Conservation (phyloP, 2,113 vertebrate species). For the Protobothrops mucrosquamatus region DNA sequence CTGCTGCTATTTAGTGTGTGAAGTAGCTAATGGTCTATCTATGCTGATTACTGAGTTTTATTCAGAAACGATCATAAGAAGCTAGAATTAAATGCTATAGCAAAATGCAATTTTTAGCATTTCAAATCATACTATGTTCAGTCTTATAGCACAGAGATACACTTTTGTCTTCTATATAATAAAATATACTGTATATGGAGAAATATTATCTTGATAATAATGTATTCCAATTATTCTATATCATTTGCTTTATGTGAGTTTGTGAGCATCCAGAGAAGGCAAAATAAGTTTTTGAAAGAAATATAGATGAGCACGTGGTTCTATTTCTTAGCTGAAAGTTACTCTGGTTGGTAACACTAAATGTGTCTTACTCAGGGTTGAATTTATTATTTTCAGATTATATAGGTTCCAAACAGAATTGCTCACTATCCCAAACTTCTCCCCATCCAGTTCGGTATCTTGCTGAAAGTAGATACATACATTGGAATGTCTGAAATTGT, state of each 20-base stretch:
- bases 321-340: not conserved
- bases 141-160: not conserved
- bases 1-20: not conserved
- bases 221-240: not conserved
- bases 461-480: constrained; percentile 45
- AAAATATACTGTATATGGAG: not conserved
- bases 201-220: not conserved
- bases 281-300: not conserved
- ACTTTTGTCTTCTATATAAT: not conserved
- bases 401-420: not conserved
- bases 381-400: constrained; percentile 21
- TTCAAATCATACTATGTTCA: not conserved
- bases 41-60: not conserved
- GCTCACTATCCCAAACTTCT: not conserved
- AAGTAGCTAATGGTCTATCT: not conserved
- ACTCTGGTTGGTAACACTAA: not conserved
- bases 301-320: not conserved
- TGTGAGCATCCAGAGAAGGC: not conserved
- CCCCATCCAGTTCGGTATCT: constrained; percentile 1
- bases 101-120: not conserved
- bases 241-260: not conserved
- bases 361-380: constrained; percentile 31
- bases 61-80: not conserved
- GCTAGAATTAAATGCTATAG: too few relatives aligned
- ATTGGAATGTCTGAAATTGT: constrained; percentile 48